Conservation (phyloP, 2,888 invertebrate species). For the Drosophila engyochracea region DNA sequence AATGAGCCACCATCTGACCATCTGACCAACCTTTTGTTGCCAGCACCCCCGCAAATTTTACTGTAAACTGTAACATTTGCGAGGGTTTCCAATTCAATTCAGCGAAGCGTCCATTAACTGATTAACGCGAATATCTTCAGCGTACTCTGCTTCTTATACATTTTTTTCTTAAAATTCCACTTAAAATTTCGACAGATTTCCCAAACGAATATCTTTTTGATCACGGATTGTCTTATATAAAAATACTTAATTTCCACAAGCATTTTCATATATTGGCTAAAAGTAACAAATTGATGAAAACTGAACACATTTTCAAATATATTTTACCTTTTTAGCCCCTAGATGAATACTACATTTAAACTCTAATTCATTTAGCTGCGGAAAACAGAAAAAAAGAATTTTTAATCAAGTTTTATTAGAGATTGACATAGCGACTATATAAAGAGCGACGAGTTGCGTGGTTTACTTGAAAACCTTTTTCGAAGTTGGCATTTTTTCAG, state of each 20-base stretch:
- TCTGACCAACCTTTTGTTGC: constrained; percentile 18
- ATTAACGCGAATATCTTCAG: neutral
- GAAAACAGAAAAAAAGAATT: neutral
- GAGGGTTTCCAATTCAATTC: constrained; percentile 14
- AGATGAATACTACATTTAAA: neutral
- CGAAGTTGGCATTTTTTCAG: too few relatives aligned
- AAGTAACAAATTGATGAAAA: neutral
- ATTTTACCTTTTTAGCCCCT: neutral
- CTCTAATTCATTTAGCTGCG: neutral
- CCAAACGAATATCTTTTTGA: neutral
- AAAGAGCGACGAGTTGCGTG: neutral
- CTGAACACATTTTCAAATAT: neutral
- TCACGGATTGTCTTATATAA: neutral
- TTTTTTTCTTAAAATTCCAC: neutral
- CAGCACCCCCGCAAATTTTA: constrained; percentile 51
- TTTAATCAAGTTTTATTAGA: neutral
- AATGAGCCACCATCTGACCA: neutral
- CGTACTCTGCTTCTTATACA: too few relatives aligned
- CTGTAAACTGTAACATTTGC: constrained; percentile 6
- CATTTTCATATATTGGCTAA: too few relatives aligned
- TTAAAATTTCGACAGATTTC: neutral
- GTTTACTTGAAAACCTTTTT: neutral
- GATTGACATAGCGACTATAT: neutral
- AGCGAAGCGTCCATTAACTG: neutral
- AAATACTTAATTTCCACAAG: neutral